phyloP scores from a whole-genome alignment of 2,888 invertebrate species.

The Ormyrus nitidulus region DNA sequence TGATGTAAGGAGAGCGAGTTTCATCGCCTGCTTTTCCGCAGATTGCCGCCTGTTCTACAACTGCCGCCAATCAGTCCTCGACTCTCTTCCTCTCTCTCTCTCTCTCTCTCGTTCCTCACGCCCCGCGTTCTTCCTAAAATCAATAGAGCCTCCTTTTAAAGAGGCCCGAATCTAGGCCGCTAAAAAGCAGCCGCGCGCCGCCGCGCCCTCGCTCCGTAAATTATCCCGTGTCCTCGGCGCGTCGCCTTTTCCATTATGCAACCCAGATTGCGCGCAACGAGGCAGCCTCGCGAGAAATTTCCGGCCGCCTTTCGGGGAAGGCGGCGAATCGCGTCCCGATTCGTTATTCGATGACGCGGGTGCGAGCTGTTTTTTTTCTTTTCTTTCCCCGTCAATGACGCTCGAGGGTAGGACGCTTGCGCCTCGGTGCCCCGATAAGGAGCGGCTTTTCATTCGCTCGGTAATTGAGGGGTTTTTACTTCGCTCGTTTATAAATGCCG shows the following conservation, averaged over 20 bases:
- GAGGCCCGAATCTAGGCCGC: background rate
- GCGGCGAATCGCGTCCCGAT: too few species aligned
- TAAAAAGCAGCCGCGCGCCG: too few species aligned
- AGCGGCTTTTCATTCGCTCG: background rate
- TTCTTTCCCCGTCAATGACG: too few species aligned
- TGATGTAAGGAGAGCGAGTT: background rate
- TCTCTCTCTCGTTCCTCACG: background rate
- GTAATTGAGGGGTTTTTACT: background rate
- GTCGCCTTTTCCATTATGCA: too few species aligned
- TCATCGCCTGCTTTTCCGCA: background rate
- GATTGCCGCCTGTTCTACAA: background rate
- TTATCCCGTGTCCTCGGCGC: too few species aligned
- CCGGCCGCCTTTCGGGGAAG: too few species aligned
- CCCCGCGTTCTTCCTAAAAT: background rate
- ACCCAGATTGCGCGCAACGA: too few species aligned
- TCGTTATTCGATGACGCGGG: too few species aligned
- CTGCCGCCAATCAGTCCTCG: background rate
- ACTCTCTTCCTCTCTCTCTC: background rate
- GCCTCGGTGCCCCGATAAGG: background rate
- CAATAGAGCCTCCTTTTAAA: slow-evolving; percentile 42
- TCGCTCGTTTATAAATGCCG: background rate
- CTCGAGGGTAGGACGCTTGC: too few species aligned
- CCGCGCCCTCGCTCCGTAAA: too few species aligned
- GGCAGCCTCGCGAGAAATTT: too few species aligned
- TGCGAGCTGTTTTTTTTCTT: too few species aligned